A percentile compares a stretch with the other conserved stretches of the same genome.
phyloP scores from a whole-genome alignment of 2,797 vertebrate genomes.

The Argyrosomus regius region DNA sequence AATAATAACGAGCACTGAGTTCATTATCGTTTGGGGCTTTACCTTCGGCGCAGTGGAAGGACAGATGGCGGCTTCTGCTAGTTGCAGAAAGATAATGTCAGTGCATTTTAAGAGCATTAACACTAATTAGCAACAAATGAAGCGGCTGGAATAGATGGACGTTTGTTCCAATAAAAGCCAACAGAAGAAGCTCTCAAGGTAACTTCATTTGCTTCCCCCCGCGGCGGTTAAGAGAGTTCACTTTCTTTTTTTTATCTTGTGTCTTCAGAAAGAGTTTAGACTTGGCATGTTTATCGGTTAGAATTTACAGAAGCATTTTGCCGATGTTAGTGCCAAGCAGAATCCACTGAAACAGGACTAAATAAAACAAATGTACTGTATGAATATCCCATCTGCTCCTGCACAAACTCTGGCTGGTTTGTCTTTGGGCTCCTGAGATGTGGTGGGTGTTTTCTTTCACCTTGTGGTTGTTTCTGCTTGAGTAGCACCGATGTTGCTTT shows the following conservation, averaged over 20 bases:
- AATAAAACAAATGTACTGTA: background rate
- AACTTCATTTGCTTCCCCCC: background rate
- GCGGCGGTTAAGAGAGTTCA: background rate
- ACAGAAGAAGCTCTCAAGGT: background rate
- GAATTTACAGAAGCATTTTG: background rate
- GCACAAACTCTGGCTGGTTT: constrained; percentile 2
- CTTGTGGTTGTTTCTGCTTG: constrained; percentile 35
- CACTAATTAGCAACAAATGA: constrained; percentile 42
- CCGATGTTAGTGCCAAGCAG: background rate
- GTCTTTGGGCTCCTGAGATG: constrained; percentile 12
- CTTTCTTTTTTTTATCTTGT: background rate
- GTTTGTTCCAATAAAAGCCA: background rate
- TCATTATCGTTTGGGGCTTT: constrained; percentile 4
- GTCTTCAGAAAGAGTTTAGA: background rate
- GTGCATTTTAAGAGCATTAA: constrained; percentile 28
- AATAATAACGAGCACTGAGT: background rate
- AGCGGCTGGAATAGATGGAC: constrained; percentile 5
- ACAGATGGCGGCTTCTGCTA: constrained; percentile 30
- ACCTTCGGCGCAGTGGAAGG: constrained; percentile 8
- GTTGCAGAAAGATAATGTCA: constrained; percentile 5
- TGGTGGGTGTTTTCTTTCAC: constrained; percentile 19
- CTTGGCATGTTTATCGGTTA: background rate
- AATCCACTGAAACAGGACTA: background rate
- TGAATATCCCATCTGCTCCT: background rate
- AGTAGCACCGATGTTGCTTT: constrained; percentile 30